Percentiles rank a stretch among this genome's conserved stretches.
These are phyloP conservation scores for Cephus rjabovi DNA, from an alignment of 2,888 invertebrate genomes.

Conservation along the genomic window DNA sequence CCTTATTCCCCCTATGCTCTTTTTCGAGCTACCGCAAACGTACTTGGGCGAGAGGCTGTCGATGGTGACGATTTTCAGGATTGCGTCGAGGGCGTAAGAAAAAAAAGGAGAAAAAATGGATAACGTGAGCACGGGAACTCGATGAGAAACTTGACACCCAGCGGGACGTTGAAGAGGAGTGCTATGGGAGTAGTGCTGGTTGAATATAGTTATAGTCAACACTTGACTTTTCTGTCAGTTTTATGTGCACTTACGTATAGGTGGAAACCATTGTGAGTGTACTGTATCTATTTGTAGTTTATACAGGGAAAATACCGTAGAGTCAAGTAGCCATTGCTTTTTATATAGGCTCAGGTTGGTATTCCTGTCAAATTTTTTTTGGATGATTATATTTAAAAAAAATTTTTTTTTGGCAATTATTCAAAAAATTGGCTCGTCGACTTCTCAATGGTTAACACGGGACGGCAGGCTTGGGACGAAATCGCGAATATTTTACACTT, in stretches of 20 bases:
- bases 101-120: neutral
- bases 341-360: too few species aligned
- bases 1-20: too few species aligned
- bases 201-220: neutral
- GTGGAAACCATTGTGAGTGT: neutral
- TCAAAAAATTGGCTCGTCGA: too few species aligned
- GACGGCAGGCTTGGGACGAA: too few species aligned
- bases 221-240: slow-evolving; percentile 2
- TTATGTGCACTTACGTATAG: neutral
- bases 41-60: neutral
- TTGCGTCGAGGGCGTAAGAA: neutral
- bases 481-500: too few species aligned
- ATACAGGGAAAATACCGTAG: neutral
- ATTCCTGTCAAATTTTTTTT: too few species aligned
- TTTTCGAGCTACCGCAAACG: too few species aligned
- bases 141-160: slow-evolving; percentile 43
- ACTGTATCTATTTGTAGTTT: slow-evolving; percentile 28
- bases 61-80: neutral
- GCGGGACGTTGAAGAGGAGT: slow-evolving; percentile 37
- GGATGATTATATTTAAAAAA: too few species aligned
- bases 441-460: too few species aligned
- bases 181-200: too few species aligned
- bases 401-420: too few species aligned
- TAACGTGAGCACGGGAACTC: slow-evolving; percentile 10
- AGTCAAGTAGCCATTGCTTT: too few species aligned